Base-by-base conservation (phyloP, 2,797 vertebrate species). In the Margarornis squamiger region DNA sequence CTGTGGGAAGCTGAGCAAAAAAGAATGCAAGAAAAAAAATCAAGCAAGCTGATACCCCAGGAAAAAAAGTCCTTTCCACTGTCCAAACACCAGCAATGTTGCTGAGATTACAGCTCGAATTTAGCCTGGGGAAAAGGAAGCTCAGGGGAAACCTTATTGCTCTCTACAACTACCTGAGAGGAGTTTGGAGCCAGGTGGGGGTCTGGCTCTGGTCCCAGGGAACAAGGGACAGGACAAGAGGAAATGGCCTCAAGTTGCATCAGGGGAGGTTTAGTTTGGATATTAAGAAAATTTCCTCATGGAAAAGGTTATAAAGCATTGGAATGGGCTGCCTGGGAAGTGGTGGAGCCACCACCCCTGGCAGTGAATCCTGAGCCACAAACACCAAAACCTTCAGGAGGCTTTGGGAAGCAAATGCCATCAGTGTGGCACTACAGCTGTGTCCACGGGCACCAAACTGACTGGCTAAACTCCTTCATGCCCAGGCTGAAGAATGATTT, bases 381-480 rank as follows among this genome's bases (percentile, higher is more conserved):
- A 15, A 12, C 14, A 38, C 32, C 21, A 54, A 38, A 73, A 26
- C 3, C 32, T 26, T 51, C 39, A 5, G 26, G 29, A 67, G n/a
- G 41, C n/a, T 71, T 62, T 66, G 46, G 74, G 61, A 81, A 87
- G 61, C 36, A 49, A 67, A 46, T 1, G 13, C 10, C 15, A 5
- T 6, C 20, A 39, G 10, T 6, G 7, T 22, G 51, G 36, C 12
- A 10, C 45, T 11, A 11, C 3, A 3, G 70, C 36, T 6, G 0
- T 34, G 45, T 4, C 72, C 36, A 49, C 0, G 3, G 61, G 22
- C 66, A 70, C 26, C 34, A 29, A 51, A 59, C 6, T 2, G 19
- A 62, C 9, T 2, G 1, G 32, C 15, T 58, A 2, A 49, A 52
- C 4, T 45, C 62, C 6, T 9, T 18, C 6, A 9, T 0, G 0